Conservation (phyloP, 1,140 invertebrate genomes). For the Pseudomyrmex gracilis region DNA sequence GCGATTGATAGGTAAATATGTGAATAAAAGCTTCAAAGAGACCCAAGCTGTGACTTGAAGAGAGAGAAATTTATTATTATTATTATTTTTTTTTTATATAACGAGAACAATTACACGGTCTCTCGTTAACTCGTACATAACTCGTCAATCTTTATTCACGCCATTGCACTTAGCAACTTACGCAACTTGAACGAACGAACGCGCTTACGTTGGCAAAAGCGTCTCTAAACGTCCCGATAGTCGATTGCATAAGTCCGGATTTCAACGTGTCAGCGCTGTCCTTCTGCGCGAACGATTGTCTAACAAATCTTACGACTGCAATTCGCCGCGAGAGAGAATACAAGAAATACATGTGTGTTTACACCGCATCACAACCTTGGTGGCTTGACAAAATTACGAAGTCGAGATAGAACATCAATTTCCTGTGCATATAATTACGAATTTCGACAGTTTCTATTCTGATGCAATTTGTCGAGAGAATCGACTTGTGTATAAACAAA, state of each 20-base stretch:
- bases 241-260: conserved; percentile 33
- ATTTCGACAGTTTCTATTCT: conserved; percentile 2
- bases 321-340: background rate
- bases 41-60: too few relatives aligned
- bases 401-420: background rate
- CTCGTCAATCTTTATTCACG: background rate
- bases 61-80: too few relatives aligned
- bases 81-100: too few relatives aligned
- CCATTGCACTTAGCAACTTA: conserved; percentile 24
- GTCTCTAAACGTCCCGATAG: conserved; percentile 14
- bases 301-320: conserved; percentile 13
- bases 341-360: background rate
- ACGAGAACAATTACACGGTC: too few relatives aligned
- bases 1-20: too few relatives aligned
- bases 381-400: background rate
- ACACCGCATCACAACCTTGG: background rate
- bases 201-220: conserved; percentile 9
- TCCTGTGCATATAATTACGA: background rate
- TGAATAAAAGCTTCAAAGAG: too few relatives aligned
- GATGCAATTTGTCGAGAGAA: background rate
- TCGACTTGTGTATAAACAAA: background rate
- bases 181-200: conserved; percentile 18
- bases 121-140: background rate
- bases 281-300: background rate
- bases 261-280: conserved; percentile 11